phyloP scores from a whole-genome alignment of 2,888 invertebrate genomes.

The Polietes domitor region DNA sequence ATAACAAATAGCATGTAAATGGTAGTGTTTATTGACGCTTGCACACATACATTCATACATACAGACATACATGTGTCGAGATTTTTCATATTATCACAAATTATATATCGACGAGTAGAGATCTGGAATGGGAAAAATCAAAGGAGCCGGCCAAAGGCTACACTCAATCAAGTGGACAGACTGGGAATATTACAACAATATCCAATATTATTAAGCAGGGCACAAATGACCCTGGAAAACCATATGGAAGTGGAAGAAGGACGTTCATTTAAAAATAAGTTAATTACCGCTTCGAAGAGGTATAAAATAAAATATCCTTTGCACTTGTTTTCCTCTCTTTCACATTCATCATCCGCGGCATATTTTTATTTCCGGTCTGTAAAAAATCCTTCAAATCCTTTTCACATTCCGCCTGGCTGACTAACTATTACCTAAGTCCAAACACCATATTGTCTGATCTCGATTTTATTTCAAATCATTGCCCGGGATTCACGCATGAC shows the following conservation, averaged over 20 bases:
- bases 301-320: too few relatives aligned
- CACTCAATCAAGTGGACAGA: too few relatives aligned
- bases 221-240: too few relatives aligned
- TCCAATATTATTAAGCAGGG: too few relatives aligned
- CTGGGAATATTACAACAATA: too few relatives aligned
- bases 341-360: not conserved
- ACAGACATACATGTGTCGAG: too few relatives aligned
- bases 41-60: too few relatives aligned
- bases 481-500: constrained; percentile 67
- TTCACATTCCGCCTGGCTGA: not conserved
- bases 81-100: not conserved
- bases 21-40: not conserved
- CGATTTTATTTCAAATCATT: constrained; percentile 21
- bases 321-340: not conserved
- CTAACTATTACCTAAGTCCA: not conserved
- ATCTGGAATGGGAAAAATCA: not conserved
- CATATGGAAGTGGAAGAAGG: too few relatives aligned
- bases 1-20: constrained; percentile 21
- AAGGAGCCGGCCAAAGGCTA: not conserved
- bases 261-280: too few relatives aligned
- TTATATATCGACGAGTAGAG: not conserved
- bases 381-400: constrained; percentile 24
- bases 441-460: constrained; percentile 12
- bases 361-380: constrained; percentile 44
- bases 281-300: too few relatives aligned